Evolutionary conservation across 2,888 invertebrate species (phyloP).

Genomic region (Ornithoptera priamus): DNA sequence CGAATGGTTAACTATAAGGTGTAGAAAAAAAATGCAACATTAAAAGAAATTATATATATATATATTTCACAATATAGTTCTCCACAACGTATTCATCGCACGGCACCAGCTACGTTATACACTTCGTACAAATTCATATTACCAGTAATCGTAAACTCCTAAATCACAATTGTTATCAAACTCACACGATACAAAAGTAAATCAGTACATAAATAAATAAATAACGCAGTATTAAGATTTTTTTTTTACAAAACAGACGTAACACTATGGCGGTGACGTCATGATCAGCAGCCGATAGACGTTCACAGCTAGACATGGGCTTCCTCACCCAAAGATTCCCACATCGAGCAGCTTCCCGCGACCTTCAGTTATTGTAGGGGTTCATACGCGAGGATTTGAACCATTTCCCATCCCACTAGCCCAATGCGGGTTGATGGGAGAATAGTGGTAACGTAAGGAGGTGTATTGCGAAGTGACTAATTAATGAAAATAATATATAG

Average conservation of each 20-base stretch:
- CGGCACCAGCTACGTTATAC: slow-evolving; percentile 50
- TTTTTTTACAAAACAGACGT: slow-evolving; percentile 43
- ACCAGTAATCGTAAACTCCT: slow-evolving; percentile 39
- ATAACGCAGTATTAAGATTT: slow-evolving; percentile 45
- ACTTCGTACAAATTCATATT: slow-evolving; percentile 45
- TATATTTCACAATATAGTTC: slow-evolving; percentile 70
- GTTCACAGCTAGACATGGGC: too few species aligned
- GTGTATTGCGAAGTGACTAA: too few species aligned
- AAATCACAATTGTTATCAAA: slow-evolving; percentile 49
- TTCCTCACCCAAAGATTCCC: too few species aligned
- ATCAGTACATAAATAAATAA: slow-evolving; percentile 57
- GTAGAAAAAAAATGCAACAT: slow-evolving; percentile 42
- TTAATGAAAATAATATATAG: too few species aligned
- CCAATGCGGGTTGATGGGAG: too few species aligned
- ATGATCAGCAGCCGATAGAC: background rate
- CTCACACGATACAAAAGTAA: slow-evolving; percentile 43
- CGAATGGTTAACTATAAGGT: background rate
- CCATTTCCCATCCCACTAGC: too few species aligned
- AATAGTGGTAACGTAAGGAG: too few species aligned
- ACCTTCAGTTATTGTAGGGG: too few species aligned
- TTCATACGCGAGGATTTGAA: too few species aligned
- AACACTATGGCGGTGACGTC: slow-evolving; percentile 25
- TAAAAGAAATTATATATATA: slow-evolving; percentile 77
- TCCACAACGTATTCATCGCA: slow-evolving; percentile 61
- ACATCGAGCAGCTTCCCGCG: too few species aligned